Percentiles rank a stretch among this genome's conserved stretches.
Conservation (phyloP, 2,113 vertebrate genomes). For the Ia io region DNA sequence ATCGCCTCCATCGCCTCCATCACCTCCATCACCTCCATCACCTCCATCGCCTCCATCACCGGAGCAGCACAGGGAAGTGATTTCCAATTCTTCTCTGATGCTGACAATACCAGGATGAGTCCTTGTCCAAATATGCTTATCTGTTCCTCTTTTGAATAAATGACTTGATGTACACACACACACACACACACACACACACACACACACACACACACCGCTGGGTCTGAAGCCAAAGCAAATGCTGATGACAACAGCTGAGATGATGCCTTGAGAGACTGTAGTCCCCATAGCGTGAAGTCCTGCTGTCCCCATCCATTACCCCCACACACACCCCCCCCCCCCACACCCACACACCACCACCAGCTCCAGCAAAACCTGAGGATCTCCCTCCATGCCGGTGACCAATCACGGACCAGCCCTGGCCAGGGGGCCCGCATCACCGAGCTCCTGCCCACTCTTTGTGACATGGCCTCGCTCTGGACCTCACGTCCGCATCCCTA, state of each 20-base stretch:
- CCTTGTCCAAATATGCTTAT: not conserved
- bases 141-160: not conserved
- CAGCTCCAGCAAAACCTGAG: not conserved
- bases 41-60: too few relatives aligned
- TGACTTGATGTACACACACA: not conserved
- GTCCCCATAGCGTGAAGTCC: not conserved
- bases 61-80: accelerated
- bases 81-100: not conserved
- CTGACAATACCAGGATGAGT: accelerated
- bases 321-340: too few relatives aligned
- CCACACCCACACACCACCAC: not conserved
- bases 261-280: accelerated
- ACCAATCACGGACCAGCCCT: accelerated
- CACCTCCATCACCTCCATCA: too few relatives aligned
- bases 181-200: not conserved
- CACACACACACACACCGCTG: too few relatives aligned
- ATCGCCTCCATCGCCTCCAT: too few relatives aligned
- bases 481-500: not conserved
- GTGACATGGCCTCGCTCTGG: not conserved
- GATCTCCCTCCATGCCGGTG: accelerated
- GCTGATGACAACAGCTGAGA: not conserved
- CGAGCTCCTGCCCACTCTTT: accelerated
- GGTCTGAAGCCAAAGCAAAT: not conserved
- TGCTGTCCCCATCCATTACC: accelerated
- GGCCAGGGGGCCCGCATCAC: too few relatives aligned